Evolutionary conservation across 2,888 invertebrate species (phyloP), one percentile per base, ranked within the genome.

Genomic region (Tetragonula carbonaria): DNA sequence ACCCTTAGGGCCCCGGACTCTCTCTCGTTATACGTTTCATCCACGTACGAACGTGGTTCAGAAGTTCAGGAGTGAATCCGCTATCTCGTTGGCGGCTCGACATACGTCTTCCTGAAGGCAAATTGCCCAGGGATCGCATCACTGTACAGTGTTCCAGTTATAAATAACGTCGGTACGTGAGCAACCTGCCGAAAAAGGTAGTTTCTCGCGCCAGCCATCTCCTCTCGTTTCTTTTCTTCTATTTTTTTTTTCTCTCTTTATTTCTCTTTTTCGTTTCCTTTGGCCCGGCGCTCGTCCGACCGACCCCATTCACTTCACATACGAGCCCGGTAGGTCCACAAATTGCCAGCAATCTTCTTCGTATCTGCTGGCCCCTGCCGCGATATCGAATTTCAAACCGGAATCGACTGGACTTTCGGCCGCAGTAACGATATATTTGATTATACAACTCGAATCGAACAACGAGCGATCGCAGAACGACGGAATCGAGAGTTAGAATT

Each of bases 81-180:
- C 81, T 80, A 83, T 86, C 83, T 82, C 68, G 70, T 71, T 76
- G 63, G 74, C 55, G 80, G 78, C 68, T 59, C 59, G 78, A 76
- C 84, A 85, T 84, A 86, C 82, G 81, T 85, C 87, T 84, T 84
- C 84, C 65, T 73, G 74, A 86, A 84, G 88, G 80, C 82, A 85
- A 88, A 90, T 91, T 85, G 81, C 84, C 73, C 79, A 62, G 71
- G 78, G 75, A 85, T 85, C 84, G 80, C 85, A 83, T 86, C 86
- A 87, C 80, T 90, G 82, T 86, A 81, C 79, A 86, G 85, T 84
- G 82, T 87, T 86, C 87, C 80, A 78, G 88, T 82, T 87, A 86
- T 87, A 87, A 91, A 90, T 90, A 88, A 90, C 85, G 88, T 75
- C 70, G 85, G 85, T 66, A 90, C 90, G 91, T 90, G 90, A 90